Percentiles rank a stretch among this genome's conserved stretches.
Conservation (phyloP, 2,113 vertebrate genomes). For the Eublepharis macularius region DNA sequence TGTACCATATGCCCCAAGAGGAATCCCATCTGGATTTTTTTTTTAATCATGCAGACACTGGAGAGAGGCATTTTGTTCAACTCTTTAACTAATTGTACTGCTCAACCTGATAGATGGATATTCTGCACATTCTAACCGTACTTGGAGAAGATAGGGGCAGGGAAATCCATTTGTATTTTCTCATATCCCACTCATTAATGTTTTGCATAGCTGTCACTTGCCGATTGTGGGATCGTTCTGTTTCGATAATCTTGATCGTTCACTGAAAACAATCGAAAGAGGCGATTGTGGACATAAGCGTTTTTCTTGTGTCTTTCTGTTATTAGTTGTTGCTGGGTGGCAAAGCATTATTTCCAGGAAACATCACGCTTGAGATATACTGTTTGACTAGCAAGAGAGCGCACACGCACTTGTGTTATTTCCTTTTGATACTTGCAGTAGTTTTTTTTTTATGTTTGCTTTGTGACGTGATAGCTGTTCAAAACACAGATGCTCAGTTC, state of each 20-base stretch:
- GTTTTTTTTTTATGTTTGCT: background rate
- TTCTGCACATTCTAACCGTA: background rate
- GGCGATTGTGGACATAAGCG: too few species aligned
- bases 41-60: background rate
- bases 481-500: background rate
- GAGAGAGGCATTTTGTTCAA: background rate
- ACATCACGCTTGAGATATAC: background rate
- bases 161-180: too few species aligned
- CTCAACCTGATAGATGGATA: background rate
- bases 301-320: background rate
- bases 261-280: background rate
- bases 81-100: background rate
- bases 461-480: too few species aligned
- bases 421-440: too few species aligned
- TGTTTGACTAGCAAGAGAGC: background rate
- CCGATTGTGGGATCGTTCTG: background rate
- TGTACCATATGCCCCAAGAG: background rate
- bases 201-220: background rate
- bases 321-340: background rate
- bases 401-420: too few species aligned
- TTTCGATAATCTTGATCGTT: background rate
- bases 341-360: background rate
- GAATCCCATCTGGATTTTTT: background rate
- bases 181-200: background rate
- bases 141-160: too few species aligned